Percentiles rank a stretch among this genome's conserved stretches.
Evolutionary conservation across 2,797 vertebrate genomes (phyloP).

Genomic region (Pteropus rufus): DNA sequence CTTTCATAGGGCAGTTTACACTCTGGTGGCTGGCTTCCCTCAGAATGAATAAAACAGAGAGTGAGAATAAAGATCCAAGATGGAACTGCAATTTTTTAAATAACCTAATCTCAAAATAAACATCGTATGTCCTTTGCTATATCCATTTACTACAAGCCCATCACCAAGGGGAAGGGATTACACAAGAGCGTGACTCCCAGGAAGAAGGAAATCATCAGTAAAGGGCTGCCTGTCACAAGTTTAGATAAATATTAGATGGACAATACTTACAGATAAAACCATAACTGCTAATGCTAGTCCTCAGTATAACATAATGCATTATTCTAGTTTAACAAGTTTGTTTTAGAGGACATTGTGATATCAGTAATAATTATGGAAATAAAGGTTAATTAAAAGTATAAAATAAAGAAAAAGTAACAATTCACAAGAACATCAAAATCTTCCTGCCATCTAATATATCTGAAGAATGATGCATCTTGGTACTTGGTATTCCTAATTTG

Average conservation of each 20-base stretch:
- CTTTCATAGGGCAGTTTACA: neutral
- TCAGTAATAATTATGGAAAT: neutral
- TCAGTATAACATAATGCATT: neutral
- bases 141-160: neutral
- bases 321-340: neutral
- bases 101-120: neutral
- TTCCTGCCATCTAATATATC: neutral
- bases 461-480: neutral
- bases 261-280: neutral
- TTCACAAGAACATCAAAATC: neutral
- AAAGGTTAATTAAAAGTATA: neutral
- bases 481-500: neutral
- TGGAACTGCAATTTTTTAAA: neutral
- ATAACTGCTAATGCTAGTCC: neutral
- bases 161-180: neutral
- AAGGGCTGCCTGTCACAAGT: neutral
- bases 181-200: no score
- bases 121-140: neutral
- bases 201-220: neutral
- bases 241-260: neutral
- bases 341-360: neutral
- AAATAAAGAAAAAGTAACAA: neutral
- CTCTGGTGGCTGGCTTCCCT: neutral
- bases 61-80: neutral
- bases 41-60: neutral